A percentile compares a stretch with the other conserved stretches of the same genome.
Conservation (phyloP, 2,797 vertebrate species). For the Tauraco hartlaubi region DNA sequence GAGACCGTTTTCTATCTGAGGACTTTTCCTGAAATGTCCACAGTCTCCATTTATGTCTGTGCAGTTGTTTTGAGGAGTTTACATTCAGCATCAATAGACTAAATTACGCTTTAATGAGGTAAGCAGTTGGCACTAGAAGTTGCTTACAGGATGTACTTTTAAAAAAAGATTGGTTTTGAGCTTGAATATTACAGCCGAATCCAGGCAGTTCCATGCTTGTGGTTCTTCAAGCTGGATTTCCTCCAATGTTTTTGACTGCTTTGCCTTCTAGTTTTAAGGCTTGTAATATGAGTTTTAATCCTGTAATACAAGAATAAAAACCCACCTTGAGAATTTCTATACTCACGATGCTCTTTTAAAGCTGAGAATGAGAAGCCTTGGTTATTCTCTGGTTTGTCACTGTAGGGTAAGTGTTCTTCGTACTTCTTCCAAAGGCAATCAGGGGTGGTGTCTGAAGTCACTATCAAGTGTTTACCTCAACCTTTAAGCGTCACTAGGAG, state of each 20-base stretch:
- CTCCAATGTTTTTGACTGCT: neutral
- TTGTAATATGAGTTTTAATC: neutral
- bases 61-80: neutral
- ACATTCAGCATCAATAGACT: neutral
- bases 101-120: neutral
- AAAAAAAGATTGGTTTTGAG: neutral
- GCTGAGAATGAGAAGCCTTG: neutral
- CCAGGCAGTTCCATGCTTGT: neutral
- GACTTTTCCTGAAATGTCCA: neutral
- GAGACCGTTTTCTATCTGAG: neutral
- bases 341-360: neutral
- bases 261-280: neutral
- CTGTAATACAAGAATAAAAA: neutral
- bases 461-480: neutral
- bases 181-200: neutral
- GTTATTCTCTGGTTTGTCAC: neutral
- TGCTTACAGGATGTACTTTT: neutral
- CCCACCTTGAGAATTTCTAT: neutral
- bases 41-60: neutral
- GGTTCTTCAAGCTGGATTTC: conserved; percentile 8
- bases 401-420: neutral
- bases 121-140: neutral
- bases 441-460: neutral
- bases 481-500: neutral
- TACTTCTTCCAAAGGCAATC: neutral